Conservation (phyloP, 1,140 invertebrate genomes). For the Telenomus remus region DNA sequence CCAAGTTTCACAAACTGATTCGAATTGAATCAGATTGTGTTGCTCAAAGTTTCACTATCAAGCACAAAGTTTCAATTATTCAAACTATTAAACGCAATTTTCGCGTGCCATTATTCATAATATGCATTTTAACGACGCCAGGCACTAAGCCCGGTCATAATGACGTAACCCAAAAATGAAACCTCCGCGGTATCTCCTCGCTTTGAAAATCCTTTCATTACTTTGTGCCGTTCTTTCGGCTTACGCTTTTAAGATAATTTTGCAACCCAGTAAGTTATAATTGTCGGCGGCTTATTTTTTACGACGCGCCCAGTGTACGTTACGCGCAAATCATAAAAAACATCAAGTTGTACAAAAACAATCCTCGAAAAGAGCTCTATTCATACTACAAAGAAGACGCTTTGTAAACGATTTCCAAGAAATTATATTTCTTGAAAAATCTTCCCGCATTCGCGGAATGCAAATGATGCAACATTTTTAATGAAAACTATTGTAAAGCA, state of each 20-base stretch:
- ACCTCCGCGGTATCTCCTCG: background rate
- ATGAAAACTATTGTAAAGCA: too few relatives aligned
- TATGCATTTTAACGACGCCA: slow-evolving; percentile 5
- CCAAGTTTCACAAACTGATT: too few relatives aligned
- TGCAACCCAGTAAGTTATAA: background rate
- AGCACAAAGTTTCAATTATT: background rate
- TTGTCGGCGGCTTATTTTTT: background rate
- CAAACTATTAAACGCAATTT: slow-evolving; percentile 1
- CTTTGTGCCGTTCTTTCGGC: background rate
- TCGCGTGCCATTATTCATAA: background rate
- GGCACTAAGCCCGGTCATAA: background rate
- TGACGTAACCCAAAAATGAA: slow-evolving; percentile 12
- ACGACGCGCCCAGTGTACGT: background rate
- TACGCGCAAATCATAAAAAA: background rate
- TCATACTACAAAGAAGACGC: too few relatives aligned
- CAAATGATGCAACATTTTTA: too few relatives aligned
- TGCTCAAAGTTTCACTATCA: too few relatives aligned
- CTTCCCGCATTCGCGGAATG: too few relatives aligned
- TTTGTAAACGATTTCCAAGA: too few relatives aligned
- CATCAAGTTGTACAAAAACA: too few relatives aligned
- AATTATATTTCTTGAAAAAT: too few relatives aligned
- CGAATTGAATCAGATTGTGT: too few relatives aligned
- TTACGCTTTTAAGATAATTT: slow-evolving; percentile 6
- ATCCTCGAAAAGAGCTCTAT: too few relatives aligned
- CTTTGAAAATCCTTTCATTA: slow-evolving; percentile 7